Evolutionary conservation across 2,113 vertebrate genomes (phyloP), one percentile per base, ranked within the genome.

Genomic region (Lophius piscatorius): DNA sequence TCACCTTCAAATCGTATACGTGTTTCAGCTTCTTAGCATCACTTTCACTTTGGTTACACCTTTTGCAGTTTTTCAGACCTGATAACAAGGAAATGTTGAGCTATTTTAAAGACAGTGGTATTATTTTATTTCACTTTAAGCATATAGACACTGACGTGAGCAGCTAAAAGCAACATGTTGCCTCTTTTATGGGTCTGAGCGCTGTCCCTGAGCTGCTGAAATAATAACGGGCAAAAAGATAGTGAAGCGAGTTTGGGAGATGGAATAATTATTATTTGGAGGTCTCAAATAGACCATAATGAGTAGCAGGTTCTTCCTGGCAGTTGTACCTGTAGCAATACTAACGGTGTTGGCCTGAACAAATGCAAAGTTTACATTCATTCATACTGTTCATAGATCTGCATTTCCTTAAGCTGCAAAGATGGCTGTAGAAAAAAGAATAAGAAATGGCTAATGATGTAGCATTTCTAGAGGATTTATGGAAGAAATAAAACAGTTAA

Each of bases 1-100:
- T 60, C 24, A 23, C 33, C 28, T 5, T 60, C 38, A 5, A 17
- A 24, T 36, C 55, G 42, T 67, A 48, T 17, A 45, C 48, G 70
- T 23, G 21, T 71, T 67, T 81, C 59, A 55, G 50, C 61, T 61
- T 63, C 59, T 24, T 59, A 60, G 50, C 49, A 26, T 49, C 51
- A 49, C 33, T 12, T 56, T 63, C 28, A 60, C 42, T 0, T 6
- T 2, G 49, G 48, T 78, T 28, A 71, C 61, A 71, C 70, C 57
- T 64, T 35, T 44, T 62, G 52, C 44, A 66, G n/a, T 54, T 56
- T 66, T 61, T 50, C 48, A 48, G 59, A 0, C 23, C 9, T 12
- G 24, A 29, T 20, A 41, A 34, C 29, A 29, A 34, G 33, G 10
- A 17, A n/a, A n/a, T n/a, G n/a, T n/a, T n/a, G n/a, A n/a, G n/a